These are phyloP conservation scores for Stichopus horrens DNA, from an alignment of 53 echinoderm and acorn worm species.

Conservation along the genomic window DNA sequence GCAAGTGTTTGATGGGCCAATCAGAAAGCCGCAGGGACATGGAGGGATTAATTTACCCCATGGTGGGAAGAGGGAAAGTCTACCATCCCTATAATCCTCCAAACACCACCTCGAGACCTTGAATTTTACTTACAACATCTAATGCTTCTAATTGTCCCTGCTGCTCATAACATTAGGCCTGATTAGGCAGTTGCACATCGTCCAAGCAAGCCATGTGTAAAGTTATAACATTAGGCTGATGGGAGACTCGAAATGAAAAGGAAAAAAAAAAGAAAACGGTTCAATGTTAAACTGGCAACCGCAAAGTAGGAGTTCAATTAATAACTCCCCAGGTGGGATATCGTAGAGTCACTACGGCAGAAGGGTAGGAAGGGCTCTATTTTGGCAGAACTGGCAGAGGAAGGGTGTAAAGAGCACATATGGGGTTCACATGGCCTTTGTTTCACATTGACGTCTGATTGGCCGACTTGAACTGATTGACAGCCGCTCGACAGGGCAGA, in stretches of 20 bases:
- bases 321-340: slow-evolving; percentile 33
- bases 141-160: slow-evolving; percentile 35
- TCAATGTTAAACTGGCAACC: slow-evolving; percentile 15
- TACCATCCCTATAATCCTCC: slow-evolving; percentile 36
- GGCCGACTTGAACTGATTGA: slow-evolving; percentile 5
- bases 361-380: slow-evolving; percentile 10
- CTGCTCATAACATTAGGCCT: slow-evolving; percentile 45
- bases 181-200: slow-evolving; percentile 33
- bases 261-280: not conserved
- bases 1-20: slow-evolving; percentile 19
- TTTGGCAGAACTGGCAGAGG: slow-evolving; percentile 21
- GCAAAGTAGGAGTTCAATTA: slow-evolving; percentile 28
- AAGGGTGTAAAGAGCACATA: slow-evolving; percentile 30
- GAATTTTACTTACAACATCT: slow-evolving; percentile 27
- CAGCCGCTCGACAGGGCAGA: slow-evolving; percentile 4
- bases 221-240: slow-evolving; percentile 26
- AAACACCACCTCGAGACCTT: slow-evolving; percentile 39
- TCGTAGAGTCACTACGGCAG: not conserved
- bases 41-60: slow-evolving; percentile 23
- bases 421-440: slow-evolving; percentile 44
- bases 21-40: not conserved
- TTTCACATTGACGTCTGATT: slow-evolving; percentile 10
- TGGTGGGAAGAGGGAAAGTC: slow-evolving; percentile 14
- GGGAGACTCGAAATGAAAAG: not conserved
- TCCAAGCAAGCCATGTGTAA: slow-evolving; percentile 10